A percentile compares a stretch with the other conserved stretches of the same genome.
Conservation (phyloP, 2,113 vertebrate genomes). For the Corynorhinus townsendii region DNA sequence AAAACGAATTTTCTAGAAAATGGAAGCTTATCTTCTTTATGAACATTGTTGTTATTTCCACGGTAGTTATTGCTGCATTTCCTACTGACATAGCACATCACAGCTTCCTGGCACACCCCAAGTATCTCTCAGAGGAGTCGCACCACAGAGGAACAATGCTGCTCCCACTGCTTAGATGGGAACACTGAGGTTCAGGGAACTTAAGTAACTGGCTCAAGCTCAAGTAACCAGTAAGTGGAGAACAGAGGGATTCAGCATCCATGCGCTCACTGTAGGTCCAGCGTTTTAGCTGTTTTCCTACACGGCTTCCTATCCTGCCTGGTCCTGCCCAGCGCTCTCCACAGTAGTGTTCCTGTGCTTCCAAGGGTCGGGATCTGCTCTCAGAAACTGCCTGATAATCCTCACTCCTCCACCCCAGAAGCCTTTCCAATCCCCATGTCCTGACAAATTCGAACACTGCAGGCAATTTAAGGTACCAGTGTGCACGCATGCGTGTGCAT, state of each 20-base stretch:
- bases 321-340: neutral
- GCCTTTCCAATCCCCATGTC: neutral
- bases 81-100: neutral
- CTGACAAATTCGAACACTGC: neutral
- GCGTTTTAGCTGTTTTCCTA: neutral
- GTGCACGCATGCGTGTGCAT: accelerated
- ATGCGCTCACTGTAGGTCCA: accelerated
- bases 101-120: neutral
- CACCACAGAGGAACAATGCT: neutral
- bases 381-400: neutral
- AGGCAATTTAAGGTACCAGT: neutral
- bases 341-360: neutral
- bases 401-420: neutral
- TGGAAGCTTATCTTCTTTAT: slow-evolving; percentile 60
- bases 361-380: accelerated
- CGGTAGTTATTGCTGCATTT: slow-evolving; percentile 28
- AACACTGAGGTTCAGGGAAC: neutral
- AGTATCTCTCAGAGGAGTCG: neutral
- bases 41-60: slow-evolving; percentile 54
- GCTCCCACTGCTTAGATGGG: neutral
- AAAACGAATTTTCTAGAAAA: slow-evolving; percentile 60
- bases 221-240: neutral
- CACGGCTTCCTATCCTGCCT: neutral
- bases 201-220: neutral
- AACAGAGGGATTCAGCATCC: neutral